These are phyloP conservation scores for Hestina assimilis DNA, from an alignment of 1,140 invertebrate species.

Conservation along the genomic window DNA sequence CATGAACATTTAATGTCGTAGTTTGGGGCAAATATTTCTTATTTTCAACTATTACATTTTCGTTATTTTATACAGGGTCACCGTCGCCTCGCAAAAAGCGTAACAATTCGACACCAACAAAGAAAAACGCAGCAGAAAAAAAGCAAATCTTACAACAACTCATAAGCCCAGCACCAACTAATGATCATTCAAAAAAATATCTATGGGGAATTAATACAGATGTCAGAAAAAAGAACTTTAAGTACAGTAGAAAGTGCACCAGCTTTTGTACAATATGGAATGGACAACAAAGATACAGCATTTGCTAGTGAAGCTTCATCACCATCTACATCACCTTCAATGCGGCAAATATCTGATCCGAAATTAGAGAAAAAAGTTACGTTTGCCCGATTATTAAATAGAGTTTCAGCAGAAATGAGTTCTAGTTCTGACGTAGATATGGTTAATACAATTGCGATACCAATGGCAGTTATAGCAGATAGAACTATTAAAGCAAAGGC, in stretches of 20 bases:
- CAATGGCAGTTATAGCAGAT: slow-evolving; percentile 70
- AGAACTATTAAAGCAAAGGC: slow-evolving; percentile 65
- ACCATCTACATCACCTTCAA: slow-evolving; percentile 73
- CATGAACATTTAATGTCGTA: slow-evolving; percentile 22
- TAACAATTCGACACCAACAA: slow-evolving; percentile 85
- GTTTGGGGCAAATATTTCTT: slow-evolving; percentile 1
- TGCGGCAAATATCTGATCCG: slow-evolving; percentile 78
- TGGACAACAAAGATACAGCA: slow-evolving; percentile 79
- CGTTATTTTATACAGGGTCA: slow-evolving; percentile 76
- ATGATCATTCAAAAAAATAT: slow-evolving; percentile 79
- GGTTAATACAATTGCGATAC: slow-evolving; percentile 75
- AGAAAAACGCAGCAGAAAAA: slow-evolving; percentile 84
- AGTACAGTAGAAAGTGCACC: slow-evolving; percentile 71
- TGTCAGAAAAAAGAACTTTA: slow-evolving; percentile 80
- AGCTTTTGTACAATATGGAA: slow-evolving; percentile 64
- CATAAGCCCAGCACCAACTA: slow-evolving; percentile 76
- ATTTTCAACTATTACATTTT: slow-evolving; percentile 12
- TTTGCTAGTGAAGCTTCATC: slow-evolving; percentile 76
- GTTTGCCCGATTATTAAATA: slow-evolving; percentile 85
- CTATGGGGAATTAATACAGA: slow-evolving; percentile 83
- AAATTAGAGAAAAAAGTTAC: slow-evolving; percentile 87
- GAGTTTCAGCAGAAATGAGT: slow-evolving; percentile 86
- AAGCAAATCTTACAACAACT: slow-evolving; percentile 87
- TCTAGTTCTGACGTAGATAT: slow-evolving; percentile 83
- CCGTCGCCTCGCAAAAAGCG: slow-evolving; percentile 85